These are phyloP conservation scores for Triplophysa dalaica DNA, from an alignment of 2,113 vertebrate species.

Conservation along the genomic window DNA sequence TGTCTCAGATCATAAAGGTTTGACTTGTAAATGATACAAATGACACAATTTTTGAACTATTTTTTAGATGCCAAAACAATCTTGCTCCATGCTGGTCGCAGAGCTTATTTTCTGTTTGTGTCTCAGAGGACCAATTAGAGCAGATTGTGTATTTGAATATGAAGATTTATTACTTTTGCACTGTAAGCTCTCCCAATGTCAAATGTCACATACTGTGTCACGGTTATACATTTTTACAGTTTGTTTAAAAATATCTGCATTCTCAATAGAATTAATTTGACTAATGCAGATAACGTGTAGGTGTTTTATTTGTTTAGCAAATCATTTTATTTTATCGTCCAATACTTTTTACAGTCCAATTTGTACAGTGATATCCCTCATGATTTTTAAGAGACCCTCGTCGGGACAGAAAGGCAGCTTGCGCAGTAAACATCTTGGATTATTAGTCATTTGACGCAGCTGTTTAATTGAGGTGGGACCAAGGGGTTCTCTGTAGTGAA, in stretches of 20 bases:
- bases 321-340: not conserved
- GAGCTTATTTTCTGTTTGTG: too few relatives aligned
- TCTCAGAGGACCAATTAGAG: too few relatives aligned
- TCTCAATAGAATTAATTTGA: not conserved
- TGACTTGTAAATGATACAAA: too few relatives aligned
- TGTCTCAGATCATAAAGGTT: too few relatives aligned
- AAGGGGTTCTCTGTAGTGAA: constrained; percentile 13
- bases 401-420: constrained; percentile 34
- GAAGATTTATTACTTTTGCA: not conserved
- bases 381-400: constrained; percentile 1
- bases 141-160: too few relatives aligned
- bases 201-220: not conserved
- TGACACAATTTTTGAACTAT: too few relatives aligned
- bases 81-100: too few relatives aligned
- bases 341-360: constrained; percentile 11
- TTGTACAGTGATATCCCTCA: not conserved
- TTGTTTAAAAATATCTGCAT: not conserved
- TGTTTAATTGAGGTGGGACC: constrained; percentile 42
- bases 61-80: too few relatives aligned
- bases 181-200: not conserved
- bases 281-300: not conserved
- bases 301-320: not conserved
- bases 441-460: constrained; percentile 38
- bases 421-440: constrained; percentile 36
- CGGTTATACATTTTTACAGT: constrained; percentile 11